Base-by-base conservation (phyloP, 2,888 invertebrate species). In the Stenichneumon culpator region DNA sequence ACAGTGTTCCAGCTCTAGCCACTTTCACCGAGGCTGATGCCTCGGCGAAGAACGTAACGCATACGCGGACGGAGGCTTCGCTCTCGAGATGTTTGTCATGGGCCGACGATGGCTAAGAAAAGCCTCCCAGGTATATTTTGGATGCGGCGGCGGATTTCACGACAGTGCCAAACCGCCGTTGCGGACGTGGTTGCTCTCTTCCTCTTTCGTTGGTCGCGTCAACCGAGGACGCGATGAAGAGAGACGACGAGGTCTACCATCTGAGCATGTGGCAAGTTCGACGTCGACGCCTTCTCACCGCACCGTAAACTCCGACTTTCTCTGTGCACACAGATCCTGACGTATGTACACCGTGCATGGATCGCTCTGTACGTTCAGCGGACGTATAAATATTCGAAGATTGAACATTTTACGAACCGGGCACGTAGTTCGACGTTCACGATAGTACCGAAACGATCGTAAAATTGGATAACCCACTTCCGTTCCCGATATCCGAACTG, bases 61-160 rank as follows among this genome's bases (percentile, higher is more conserved):
- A 36, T 54, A 39, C 19, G 57, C 25, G 25, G 28, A 50, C 14
- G 22, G 44, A n/a, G 32, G 63, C 65, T 70, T 77, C 47, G 50
- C 60, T 69, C 54, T 72, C 83, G 77, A 83, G 81, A 67, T 52
- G 86, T 84, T 87, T 85, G 82, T 88, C 88, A 87, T 86, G 86
- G 78, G 83, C 82, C 84, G 83, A 75, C 36, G 67, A 67, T 36
- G 39, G 36, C 88, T 88, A 89, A 89, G 86, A 89, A 89, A 89
- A 89, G 88, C 88, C 81, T 87, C 65, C 67, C 86, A 86, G 84
- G 73, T 83, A 82, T 86, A 83, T 87, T 88, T 84, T 80, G 86
- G 87, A 87, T 88, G 60, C 72, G 84, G 32, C 77, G 86, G 84
- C 74, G 83, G 86, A 83, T 88, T 89, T 87, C 83, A 78, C 78